Conservation (phyloP, 2,888 invertebrate species). For the Microdon myrmicae region DNA sequence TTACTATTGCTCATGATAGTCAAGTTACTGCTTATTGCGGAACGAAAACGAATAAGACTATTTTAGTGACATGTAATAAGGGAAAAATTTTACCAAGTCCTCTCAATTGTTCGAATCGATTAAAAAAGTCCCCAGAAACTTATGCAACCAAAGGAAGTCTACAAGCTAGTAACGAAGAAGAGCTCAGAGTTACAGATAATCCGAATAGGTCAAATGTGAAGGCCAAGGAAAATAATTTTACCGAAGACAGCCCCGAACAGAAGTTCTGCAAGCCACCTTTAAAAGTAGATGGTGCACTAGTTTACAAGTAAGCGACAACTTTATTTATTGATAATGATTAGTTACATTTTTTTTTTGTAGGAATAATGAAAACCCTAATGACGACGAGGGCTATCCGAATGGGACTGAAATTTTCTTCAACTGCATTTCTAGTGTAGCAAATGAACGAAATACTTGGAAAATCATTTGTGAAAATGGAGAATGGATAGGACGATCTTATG, state of each 20-base stretch:
- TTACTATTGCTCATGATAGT: conserved; percentile 84
- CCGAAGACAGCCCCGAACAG: conserved; percentile 55
- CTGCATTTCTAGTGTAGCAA: conserved; percentile 83
- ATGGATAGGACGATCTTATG: conserved; percentile 84
- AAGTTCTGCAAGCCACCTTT: conserved; percentile 65
- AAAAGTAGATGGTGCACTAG: conserved; percentile 81
- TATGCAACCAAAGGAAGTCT: conserved; percentile 53
- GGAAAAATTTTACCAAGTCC: conserved; percentile 61
- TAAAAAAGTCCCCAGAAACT: conserved; percentile 63
- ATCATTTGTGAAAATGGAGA: conserved; percentile 85
- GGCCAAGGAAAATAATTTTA: conserved; percentile 57
- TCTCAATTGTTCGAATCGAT: conserved; percentile 63
- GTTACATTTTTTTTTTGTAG: not conserved
- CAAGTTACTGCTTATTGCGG: conserved; percentile 81
- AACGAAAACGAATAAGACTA: conserved; percentile 67
- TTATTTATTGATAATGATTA: not conserved
- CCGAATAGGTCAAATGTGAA: conserved; percentile 56
- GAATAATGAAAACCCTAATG: conserved; percentile 75
- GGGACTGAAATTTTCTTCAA: conserved; percentile 86
- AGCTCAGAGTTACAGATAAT: conserved; percentile 54
- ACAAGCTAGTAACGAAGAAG: conserved; percentile 48
- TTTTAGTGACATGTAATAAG: conserved; percentile 64
- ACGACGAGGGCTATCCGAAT: conserved; percentile 79
- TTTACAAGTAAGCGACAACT: conserved; percentile 69
- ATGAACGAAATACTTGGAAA: conserved; percentile 85